These are phyloP conservation scores for Bombus pascuorum DNA, from an alignment of 1,140 invertebrate genomes.

Conservation along the genomic window DNA sequence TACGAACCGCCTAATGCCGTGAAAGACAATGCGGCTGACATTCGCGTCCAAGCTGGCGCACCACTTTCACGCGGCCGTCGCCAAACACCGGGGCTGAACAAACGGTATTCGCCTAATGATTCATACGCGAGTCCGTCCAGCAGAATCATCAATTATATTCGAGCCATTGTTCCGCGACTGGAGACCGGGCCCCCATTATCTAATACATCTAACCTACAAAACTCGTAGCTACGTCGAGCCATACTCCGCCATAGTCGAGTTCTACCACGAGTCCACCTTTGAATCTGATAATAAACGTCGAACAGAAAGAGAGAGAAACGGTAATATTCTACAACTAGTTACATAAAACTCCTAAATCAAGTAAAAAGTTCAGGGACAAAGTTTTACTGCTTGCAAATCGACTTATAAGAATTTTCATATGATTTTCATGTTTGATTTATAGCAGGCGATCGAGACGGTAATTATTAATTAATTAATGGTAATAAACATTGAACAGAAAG, in stretches of 20 bases:
- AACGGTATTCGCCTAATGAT: conserved; percentile 44
- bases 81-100: conserved; percentile 22
- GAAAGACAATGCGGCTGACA: conserved; percentile 36
- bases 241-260: not conserved
- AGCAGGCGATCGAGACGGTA: not conserved
- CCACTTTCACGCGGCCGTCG: conserved; percentile 50
- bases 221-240: conserved; percentile 12
- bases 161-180: conserved; percentile 54
- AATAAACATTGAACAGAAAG: too few relatives aligned
- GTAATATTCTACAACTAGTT: not conserved
- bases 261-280: conserved; percentile 9
- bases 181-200: conserved; percentile 50
- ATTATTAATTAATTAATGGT: conserved; percentile 51
- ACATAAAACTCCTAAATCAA: not conserved
- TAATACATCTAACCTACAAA: conserved; percentile 53
- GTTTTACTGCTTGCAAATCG: not conserved
- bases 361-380: not conserved
- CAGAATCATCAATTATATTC: conserved; percentile 61
- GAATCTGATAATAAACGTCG: conserved; percentile 46
- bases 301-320: not conserved
- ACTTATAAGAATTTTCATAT: not conserved
- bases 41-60: conserved; percentile 28
- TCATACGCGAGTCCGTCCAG: conserved; percentile 41
- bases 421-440: not conserved
- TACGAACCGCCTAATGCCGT: not conserved